Base-by-base conservation (phyloP, 2,797 vertebrate genomes). In the Lacerta agilis region DNA sequence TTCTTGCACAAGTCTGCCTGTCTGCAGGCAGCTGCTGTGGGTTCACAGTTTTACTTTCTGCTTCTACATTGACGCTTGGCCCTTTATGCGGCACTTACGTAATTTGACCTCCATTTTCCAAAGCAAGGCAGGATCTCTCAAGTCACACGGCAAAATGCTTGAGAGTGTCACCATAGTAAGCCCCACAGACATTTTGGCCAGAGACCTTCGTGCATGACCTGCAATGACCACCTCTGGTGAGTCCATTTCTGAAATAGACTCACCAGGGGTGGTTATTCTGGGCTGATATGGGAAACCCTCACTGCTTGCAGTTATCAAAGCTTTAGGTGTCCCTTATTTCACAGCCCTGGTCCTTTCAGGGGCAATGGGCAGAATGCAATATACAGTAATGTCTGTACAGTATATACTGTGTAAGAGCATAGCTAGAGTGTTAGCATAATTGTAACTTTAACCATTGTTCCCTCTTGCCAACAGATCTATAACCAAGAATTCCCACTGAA, bases 81-180 rank as follows among this genome's bases (percentile, higher is more conserved):
- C 71, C 64, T 87, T 93, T 89, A 69, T 90, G 45, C 84, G 73
- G n/a, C 55, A 8, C 36, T 92, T 82, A 69, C 0, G 0, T 87
- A 83, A 93, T 90, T 69, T 87, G 89, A 94, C 64, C 89, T 87
- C 36, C 27, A 72, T 29, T 43, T 5, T 49, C 82, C 78, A 83
- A 88, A 89, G 91, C 75, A 84, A 1, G 38, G 72, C 66, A 83
- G 84, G 91, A 93, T 10, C 29, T 87, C 90, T 91, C 83, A 10
- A 23, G 13, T 67, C 91, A 85, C 29, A 79, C 72, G 20, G 43
- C 33, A 86, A 71, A 77, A 38, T 5, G 27, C 15, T 41, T 90
- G 82, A 90, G 93, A 92, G 89, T 80, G 80, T 83, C 91, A 91
- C 45, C 87, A 85, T 93, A 88, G 83, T 93, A 93, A 76, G 86